phyloP scores from a whole-genome alignment of 2,888 invertebrate species.

The Acrocera orbiculus region DNA sequence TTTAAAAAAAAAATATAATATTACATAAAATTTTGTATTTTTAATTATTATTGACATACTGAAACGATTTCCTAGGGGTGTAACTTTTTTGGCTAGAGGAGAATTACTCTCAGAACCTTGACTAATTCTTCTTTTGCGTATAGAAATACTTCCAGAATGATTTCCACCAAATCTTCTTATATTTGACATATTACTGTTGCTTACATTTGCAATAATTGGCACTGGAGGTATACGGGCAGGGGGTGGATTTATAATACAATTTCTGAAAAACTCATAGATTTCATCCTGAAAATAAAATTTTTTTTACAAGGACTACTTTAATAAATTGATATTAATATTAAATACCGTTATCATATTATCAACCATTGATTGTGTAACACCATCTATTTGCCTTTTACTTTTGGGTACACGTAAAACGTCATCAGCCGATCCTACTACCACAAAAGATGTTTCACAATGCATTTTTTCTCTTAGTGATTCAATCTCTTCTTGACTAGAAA shows the following conservation, averaged over 20 bases:
- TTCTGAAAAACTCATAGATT: conserved; percentile 44
- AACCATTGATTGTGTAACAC: conserved; percentile 61
- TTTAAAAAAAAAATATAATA: not conserved
- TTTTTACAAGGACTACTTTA: not conserved
- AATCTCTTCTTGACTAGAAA: conserved; percentile 49
- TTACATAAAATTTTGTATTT: not conserved
- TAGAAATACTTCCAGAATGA: conserved; percentile 18
- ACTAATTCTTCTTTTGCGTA: conserved; percentile 11
- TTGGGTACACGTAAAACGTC: conserved; percentile 52
- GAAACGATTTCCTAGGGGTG: not conserved
- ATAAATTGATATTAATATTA: not conserved
- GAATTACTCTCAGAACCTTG: conserved; percentile 9
- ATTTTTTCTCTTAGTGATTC: conserved; percentile 60
- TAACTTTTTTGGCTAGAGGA: not conserved
- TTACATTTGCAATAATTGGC: conserved; percentile 15
- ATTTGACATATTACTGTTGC: not conserved
- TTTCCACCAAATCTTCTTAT: not conserved
- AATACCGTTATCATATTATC: conserved; percentile 53
- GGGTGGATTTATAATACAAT: conserved; percentile 40
- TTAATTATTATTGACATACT: too few relatives aligned
- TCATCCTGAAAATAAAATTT: conserved; percentile 35
- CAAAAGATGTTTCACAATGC: conserved; percentile 54
- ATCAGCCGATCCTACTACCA: conserved; percentile 66
- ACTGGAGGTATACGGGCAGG: conserved; percentile 27
- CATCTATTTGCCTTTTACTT: conserved; percentile 50